Evolutionary conservation across 2,888 invertebrate genomes (phyloP).

Genomic region (Tachystola acroxantha): DNA sequence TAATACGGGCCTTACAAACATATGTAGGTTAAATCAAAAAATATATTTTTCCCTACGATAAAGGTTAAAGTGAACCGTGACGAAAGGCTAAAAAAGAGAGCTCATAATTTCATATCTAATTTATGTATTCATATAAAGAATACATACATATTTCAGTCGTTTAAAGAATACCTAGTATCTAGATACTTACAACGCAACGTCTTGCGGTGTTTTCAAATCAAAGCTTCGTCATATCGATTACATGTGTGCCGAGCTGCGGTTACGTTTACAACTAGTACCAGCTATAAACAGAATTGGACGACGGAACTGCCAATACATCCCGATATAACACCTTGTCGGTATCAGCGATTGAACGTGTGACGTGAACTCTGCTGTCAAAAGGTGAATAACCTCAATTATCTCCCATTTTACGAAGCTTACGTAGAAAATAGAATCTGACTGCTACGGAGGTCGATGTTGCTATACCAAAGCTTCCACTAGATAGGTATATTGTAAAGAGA

Average conservation of each 20-base stretch:
- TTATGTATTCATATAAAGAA: not conserved
- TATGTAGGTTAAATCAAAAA: too few species aligned
- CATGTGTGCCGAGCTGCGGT: slow-evolving; percentile 36
- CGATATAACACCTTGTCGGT: too few species aligned
- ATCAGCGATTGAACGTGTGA: too few species aligned
- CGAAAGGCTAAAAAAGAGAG: not conserved
- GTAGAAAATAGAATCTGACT: slow-evolving; percentile 22
- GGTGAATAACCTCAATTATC: not conserved
- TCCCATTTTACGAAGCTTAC: slow-evolving; percentile 7
- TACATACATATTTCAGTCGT: not conserved
- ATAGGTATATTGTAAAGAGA: too few species aligned
- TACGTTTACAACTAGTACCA: too few species aligned
- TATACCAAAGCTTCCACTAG: too few species aligned
- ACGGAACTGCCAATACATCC: not conserved
- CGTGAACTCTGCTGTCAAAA: too few species aligned
- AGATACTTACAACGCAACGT: slow-evolving; percentile 9
- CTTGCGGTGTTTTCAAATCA: slow-evolving; percentile 69
- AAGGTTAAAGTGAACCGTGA: too few species aligned
- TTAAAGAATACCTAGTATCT: not conserved
- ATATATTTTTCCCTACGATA: too few species aligned
- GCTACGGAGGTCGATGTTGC: too few species aligned
- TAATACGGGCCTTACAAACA: too few species aligned
- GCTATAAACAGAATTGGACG: slow-evolving; percentile 53
- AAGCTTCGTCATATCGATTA: slow-evolving; percentile 38
- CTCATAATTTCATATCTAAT: not conserved